Evolutionary conservation across 2,113 vertebrate genomes (phyloP).

Genomic region (Rhea americana): DNA sequence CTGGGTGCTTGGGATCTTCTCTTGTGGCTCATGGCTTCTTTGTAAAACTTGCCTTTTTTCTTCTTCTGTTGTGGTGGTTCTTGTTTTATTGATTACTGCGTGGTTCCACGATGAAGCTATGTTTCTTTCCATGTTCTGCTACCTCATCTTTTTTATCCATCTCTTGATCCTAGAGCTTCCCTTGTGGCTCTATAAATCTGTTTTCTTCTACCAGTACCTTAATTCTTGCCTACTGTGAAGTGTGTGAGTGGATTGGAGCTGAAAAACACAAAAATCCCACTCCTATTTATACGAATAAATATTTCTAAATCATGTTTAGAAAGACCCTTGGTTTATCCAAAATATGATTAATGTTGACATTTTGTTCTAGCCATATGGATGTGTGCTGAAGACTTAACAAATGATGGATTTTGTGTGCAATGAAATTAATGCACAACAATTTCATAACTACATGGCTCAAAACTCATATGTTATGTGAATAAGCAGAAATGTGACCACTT

Average conservation of each 20-base stretch:
- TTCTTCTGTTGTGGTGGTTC: not conserved
- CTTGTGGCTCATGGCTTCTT: not conserved
- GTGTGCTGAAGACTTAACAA: not conserved
- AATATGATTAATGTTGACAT: not conserved
- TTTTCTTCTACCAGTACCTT: not conserved
- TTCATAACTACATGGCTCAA: not conserved
- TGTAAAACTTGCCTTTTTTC: not conserved
- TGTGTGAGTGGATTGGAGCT: not conserved
- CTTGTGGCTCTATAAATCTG: not conserved
- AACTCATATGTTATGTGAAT: not conserved
- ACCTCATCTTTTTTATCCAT: not conserved
- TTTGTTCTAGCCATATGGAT: not conserved
- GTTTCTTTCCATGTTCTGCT: not conserved
- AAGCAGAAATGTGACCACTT: not conserved
- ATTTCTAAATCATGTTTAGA: not conserved
- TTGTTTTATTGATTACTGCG: not conserved
- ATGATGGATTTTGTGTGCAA: not conserved
- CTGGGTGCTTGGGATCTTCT: not conserved
- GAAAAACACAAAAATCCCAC: not conserved
- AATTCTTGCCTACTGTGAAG: not conserved
- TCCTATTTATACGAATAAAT: not conserved
- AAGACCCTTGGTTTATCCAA: not conserved
- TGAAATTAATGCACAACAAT: not conserved
- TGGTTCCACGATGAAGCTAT: not conserved
- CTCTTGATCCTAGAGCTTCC: not conserved